Percentiles rank a stretch among this genome's conserved stretches.
phyloP scores from a whole-genome alignment of 2,797 vertebrate genomes.

The Botia kubotai region DNA sequence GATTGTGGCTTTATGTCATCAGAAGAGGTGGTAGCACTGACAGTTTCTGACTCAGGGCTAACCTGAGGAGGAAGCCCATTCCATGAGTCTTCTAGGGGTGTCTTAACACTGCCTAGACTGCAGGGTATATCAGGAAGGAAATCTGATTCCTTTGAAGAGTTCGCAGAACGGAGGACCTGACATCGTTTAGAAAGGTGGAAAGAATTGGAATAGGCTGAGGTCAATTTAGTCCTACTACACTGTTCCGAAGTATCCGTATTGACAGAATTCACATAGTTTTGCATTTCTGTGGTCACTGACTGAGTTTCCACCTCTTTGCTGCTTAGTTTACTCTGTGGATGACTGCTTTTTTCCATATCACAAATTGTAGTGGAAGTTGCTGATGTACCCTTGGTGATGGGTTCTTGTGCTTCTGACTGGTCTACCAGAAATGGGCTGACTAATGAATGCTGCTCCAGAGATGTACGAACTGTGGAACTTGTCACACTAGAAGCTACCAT shows the following conservation, averaged over 20 bases:
- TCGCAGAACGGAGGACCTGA: conserved; percentile 50
- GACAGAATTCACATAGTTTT: conserved; percentile 43
- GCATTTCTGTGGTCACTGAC: conserved; percentile 33
- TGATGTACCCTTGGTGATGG: background rate
- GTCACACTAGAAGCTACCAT: background rate
- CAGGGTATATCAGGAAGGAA: conserved; percentile 76
- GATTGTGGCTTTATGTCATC: conserved; percentile 98
- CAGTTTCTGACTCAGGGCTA: conserved; percentile 93
- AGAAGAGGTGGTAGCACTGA: conserved; percentile 94
- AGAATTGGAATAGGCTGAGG: conserved; percentile 35
- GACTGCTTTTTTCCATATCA: conserved; percentile 42
- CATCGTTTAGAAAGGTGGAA: conserved; percentile 46
- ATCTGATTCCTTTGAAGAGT: conserved; percentile 78
- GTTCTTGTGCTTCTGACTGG: conserved; percentile 17
- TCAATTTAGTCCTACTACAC: conserved; percentile 45
- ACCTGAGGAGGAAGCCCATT: conserved; percentile 82
- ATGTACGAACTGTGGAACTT: background rate
- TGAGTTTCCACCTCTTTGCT: conserved; percentile 34
- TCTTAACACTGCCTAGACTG: conserved; percentile 79
- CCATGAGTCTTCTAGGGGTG: conserved; percentile 84
- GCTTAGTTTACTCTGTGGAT: conserved; percentile 41
- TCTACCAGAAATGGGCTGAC: background rate
- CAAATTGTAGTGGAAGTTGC: conserved; percentile 27
- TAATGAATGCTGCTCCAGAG: conserved; percentile 11
- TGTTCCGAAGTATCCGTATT: conserved; percentile 42